These are phyloP conservation scores for Drosophila mulleri DNA, from an alignment of 2,888 invertebrate genomes.

Conservation along the genomic window DNA sequence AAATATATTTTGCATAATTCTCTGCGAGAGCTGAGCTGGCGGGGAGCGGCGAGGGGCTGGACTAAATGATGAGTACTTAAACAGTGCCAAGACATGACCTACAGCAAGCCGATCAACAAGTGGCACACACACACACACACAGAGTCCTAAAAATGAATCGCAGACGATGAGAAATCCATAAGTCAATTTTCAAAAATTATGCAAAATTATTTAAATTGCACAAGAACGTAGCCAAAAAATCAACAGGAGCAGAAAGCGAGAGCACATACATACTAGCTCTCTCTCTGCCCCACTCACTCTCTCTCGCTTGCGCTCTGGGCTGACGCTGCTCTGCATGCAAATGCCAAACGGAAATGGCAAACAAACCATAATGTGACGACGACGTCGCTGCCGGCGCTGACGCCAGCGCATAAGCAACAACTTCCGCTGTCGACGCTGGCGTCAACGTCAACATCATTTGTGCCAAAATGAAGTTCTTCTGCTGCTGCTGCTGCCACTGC, in stretches of 20 bases:
- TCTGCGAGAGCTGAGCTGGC: neutral
- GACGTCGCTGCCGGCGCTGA: slow-evolving; percentile 41
- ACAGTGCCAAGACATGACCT: slow-evolving; percentile 78
- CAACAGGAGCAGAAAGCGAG: slow-evolving; percentile 63
- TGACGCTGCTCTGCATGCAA: slow-evolving; percentile 69
- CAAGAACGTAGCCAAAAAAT: slow-evolving; percentile 68
- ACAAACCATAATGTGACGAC: slow-evolving; percentile 78
- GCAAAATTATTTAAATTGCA: slow-evolving; percentile 84
- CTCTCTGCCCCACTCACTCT: neutral
- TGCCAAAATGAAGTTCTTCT: slow-evolving; percentile 65
- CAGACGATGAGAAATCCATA: slow-evolving; percentile 79
- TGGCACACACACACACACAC: slow-evolving; percentile 49
- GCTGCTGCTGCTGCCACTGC: slow-evolving; percentile 15
- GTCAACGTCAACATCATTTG: slow-evolving; percentile 56
- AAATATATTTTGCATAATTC: slow-evolving; percentile 76
- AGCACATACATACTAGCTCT: slow-evolving; percentile 1
- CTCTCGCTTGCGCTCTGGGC: neutral
- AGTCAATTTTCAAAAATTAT: slow-evolving; percentile 83
- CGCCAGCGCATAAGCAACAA: slow-evolving; percentile 67
- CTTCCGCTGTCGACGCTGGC: slow-evolving; percentile 58
- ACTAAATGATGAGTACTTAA: slow-evolving; percentile 55
- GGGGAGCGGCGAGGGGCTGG: neutral
- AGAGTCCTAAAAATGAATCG: slow-evolving; percentile 71
- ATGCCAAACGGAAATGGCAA: slow-evolving; percentile 80
- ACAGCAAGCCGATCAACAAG: slow-evolving; percentile 79